These are phyloP conservation scores for Theretra japonica DNA, from an alignment of 2,888 invertebrate genomes.

Conservation along the genomic window DNA sequence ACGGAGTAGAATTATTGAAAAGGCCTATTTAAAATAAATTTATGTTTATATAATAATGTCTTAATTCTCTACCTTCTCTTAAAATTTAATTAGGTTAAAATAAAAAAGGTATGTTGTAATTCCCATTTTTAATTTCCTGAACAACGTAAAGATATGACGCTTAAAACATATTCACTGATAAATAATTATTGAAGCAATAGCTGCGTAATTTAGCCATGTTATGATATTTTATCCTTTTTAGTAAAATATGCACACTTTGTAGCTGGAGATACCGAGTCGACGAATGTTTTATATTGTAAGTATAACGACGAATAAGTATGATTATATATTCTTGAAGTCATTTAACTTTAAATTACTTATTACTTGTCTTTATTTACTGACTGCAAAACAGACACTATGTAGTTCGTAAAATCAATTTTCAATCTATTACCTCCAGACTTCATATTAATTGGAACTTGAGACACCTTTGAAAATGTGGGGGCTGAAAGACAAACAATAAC, in stretches of 20 bases:
- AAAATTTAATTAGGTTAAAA: neutral
- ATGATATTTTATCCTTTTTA: neutral
- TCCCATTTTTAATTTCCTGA: neutral
- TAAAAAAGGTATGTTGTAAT: conserved; percentile 27
- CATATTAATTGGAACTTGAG: conserved; percentile 84
- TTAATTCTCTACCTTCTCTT: conserved; percentile 52
- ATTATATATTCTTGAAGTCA: conserved; percentile 9
- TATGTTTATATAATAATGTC: conserved; percentile 67
- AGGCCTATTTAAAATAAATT: conserved; percentile 73
- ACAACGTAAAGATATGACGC: too few relatives aligned
- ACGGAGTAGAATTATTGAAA: conserved; percentile 51
- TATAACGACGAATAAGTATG: neutral
- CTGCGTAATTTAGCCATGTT: too few relatives aligned
- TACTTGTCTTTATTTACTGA: conserved; percentile 66
- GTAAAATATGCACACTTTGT: neutral
- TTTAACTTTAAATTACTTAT: conserved; percentile 32
- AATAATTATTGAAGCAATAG: too few relatives aligned
- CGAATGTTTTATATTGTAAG: conserved; percentile 20
- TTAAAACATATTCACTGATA: too few relatives aligned
- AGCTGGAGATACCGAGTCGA: neutral
- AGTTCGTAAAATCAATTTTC: conserved; percentile 84
- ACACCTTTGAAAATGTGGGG: conserved; percentile 84
- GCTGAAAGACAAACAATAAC: conserved; percentile 70
- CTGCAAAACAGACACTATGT: conserved; percentile 73
- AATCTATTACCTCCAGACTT: conserved; percentile 85